Evolutionary conservation across 2,113 vertebrate species (phyloP), one percentile per base, ranked within the genome.

Genomic region (Saccopteryx leptura): DNA sequence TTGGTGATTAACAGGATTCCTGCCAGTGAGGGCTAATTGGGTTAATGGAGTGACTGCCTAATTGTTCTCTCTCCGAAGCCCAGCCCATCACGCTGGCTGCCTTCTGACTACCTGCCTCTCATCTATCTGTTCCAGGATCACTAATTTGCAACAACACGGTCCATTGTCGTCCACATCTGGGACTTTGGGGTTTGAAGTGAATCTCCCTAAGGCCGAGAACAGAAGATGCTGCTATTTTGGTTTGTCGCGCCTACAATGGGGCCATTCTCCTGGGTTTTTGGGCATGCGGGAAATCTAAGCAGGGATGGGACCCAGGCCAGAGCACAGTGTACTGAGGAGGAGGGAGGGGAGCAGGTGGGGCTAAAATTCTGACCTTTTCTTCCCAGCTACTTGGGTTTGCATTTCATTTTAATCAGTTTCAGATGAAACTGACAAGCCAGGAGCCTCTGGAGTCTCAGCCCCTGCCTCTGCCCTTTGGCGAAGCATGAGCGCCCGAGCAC

Each of bases 161-260:
- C 96, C 93, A 96, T 96, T 96, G 95, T 97, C 65, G 63, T 88
- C 94, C 93, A 81, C 95, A 88, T 56, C 96, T 91, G 97, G 93
- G 98, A 94, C 94, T 97, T 69, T 60, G 86, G 97, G 84, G 87
- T 96, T 98, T 97, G 92, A 93, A 96, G 92, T 39, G 88, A n/a
- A 4, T 94, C 72, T 93, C 96, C 90, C 91, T 14, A 66, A 97
- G 96, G 97, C 0, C 68, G 86, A 87, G 88, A 96, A 96, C n/a
- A 97, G 86, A 96, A 94, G 58, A 93, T 46, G 18, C 60, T 65
- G 89, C 82, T 91, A 81, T 98, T 98, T 97, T 91, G 81, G 90
- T 4, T 50, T 74, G 86, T 96, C 74, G 93, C 33, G 1, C 33
- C 81, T 74, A 97, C 96, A 97, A 97, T 79, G 56, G 92, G 92